A percentile compares a stretch with the other conserved stretches of the same genome.
These are phyloP conservation scores for Troides aeacus DNA, from an alignment of 2,888 invertebrate genomes.

Conservation along the genomic window DNA sequence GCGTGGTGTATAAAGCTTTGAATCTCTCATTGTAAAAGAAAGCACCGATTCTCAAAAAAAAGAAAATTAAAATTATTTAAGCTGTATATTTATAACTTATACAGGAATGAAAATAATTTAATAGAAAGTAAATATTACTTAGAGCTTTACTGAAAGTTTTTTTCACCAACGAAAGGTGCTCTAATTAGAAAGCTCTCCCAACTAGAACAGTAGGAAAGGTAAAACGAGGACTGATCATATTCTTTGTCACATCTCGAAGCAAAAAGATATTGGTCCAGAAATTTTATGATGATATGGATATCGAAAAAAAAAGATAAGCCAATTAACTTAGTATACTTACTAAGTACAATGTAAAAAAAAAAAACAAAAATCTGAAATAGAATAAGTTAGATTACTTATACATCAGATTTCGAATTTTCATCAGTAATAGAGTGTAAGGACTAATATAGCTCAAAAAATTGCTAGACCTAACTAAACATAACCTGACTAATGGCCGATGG, in stretches of 20 bases:
- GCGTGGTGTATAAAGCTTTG: too few relatives aligned
- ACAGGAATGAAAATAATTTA: slow-evolving; percentile 47
- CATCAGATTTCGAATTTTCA: too few relatives aligned
- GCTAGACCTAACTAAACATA: too few relatives aligned
- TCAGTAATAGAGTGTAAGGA: too few relatives aligned
- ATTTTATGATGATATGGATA: background rate
- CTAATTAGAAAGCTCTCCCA: slow-evolving; percentile 48
- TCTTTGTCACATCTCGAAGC: slow-evolving; percentile 34
- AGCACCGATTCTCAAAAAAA: too few relatives aligned
- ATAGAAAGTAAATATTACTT: slow-evolving; percentile 41
- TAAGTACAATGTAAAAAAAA: background rate
- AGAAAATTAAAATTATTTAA: too few relatives aligned
- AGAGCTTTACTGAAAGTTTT: slow-evolving; percentile 42
- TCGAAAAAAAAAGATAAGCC: background rate
- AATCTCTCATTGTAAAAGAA: too few relatives aligned
- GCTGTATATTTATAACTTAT: too few relatives aligned
- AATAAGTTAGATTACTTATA: background rate
- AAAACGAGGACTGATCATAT: slow-evolving; percentile 26
- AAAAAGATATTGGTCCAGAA: slow-evolving; percentile 35
- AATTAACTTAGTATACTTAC: background rate
- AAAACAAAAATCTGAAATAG: background rate
- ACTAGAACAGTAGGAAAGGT: background rate
- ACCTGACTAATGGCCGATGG: too few relatives aligned
- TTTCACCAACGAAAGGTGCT: slow-evolving; percentile 49
- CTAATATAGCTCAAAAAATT: too few relatives aligned